Conservation (phyloP, 2,797 vertebrate genomes). For the Alcedo quadribrachys region DNA sequence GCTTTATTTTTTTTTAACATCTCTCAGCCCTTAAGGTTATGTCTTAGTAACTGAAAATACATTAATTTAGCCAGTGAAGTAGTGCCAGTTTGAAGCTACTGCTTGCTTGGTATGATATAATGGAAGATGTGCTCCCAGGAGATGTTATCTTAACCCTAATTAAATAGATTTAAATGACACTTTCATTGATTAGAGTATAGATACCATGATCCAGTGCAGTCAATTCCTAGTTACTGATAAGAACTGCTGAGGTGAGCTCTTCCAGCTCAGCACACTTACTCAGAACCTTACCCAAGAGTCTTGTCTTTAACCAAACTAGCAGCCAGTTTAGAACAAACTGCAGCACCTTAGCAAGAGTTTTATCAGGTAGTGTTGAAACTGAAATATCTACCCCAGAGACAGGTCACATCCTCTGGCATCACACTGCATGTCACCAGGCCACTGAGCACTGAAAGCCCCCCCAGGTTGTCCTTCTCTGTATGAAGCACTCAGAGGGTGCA, state of each 20-base stretch:
- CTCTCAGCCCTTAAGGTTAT: neutral
- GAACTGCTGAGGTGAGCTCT: neutral
- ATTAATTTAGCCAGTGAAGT: neutral
- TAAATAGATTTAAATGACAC: conserved; percentile 4
- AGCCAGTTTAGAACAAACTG: neutral
- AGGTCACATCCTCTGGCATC: neutral
- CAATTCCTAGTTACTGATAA: neutral
- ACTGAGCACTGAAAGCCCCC: neutral
- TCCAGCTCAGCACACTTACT: neutral
- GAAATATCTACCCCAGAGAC: neutral
- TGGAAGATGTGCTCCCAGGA: neutral
- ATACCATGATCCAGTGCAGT: neutral
- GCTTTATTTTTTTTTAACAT: neutral
- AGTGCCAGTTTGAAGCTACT: neutral
- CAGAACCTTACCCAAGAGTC: neutral
- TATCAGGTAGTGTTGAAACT: neutral
- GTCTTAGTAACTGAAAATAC: neutral
- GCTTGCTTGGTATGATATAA: neutral
- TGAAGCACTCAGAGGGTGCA: neutral
- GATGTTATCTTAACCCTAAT: neutral
- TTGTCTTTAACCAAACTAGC: neutral
- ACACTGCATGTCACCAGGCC: neutral
- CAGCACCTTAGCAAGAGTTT: neutral
- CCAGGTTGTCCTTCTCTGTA: neutral
- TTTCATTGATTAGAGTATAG: neutral